Evolutionary conservation across 2,113 vertebrate genomes (phyloP), one percentile per base, ranked within the genome.

Genomic region (Procavia capensis): DNA sequence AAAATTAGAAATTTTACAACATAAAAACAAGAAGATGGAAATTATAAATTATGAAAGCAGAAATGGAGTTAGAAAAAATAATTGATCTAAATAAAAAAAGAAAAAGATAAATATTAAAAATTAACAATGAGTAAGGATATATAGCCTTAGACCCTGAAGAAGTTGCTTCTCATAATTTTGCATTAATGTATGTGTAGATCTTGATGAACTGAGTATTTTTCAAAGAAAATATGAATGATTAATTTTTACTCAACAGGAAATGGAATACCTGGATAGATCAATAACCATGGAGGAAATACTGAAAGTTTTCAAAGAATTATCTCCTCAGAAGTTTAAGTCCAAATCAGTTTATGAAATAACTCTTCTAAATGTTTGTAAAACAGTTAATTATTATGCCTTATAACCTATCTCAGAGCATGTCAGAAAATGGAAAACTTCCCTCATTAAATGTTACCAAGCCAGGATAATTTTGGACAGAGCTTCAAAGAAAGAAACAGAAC

Each of bases 221-320:
- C 13, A 75, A 76, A 68, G 36, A 95, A 88, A 45, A 92, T 39
- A 39, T 43, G 87, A 95, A 75, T 66, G 66, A 87, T 64, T 86
- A 43, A 19, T 36, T 91, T 63, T 87, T 91, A 45, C 17, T 91
- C 36, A 66, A 20, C 10, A 43, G 16, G 31, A 45, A 39, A 13
- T 85, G 39, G 43, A 82, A 57, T 64, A 24, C 29, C 57, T 81
- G 66, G 31, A 81, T 75, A 82, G 25, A 75, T 75, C 43, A 87
- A 20, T 75, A 81, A 86, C 19, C 66, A 63, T 50, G 54, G 39
- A 89, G 88, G 36, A 94, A 68, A 85, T 78, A 31, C 47, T 68
- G 36, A 70, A 88, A 63, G 29, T 54, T 88, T 63, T 50, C 54
- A 47, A 93, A 74, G 39, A 66, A 8, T 76, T 89, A 11, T 66